Evolutionary conservation across 1,140 invertebrate genomes (phyloP), one percentile per base, ranked within the genome.

Genomic region (Semibalanus balanoides): DNA sequence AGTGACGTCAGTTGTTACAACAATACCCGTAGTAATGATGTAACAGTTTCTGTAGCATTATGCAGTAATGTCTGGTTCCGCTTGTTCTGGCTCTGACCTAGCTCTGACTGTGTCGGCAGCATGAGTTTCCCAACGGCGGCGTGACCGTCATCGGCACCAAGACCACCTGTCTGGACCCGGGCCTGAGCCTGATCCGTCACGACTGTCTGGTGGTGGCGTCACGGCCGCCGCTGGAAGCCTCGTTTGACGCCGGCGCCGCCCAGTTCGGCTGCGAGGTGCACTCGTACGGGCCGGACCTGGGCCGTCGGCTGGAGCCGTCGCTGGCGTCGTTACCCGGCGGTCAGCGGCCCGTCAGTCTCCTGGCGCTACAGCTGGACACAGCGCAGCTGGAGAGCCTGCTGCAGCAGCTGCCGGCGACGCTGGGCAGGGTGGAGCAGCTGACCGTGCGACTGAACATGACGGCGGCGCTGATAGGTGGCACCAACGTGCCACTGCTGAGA

Each of bases 91-190:
- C n/a, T n/a, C n/a, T n/a, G n/a, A n/a, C n/a, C n/a, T n/a, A n/a
- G n/a, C n/a, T n/a, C n/a, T n/a, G n/a, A n/a, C n/a, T n/a, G n/a
- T n/a, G n/a, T 40, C 35, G 5, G 5, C 35, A 40, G 35, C 92
- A 94, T 92, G 93, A 93, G 85, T 94, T 92, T 31, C 94, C 93
- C 83, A 95, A 95, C 84, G 92, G 90, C 80, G 94, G 92, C 79
- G 90, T 89, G 75, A 90, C 87, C 85, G 92, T 92, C 79, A 90
- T 91, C 85, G 51, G 51, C 51, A 1, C 1, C 51, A 64, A 64
- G 22, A 14, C 7, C 14, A 19, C 22, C 51, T 64, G 51, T 25
- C 51, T 64, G 22, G 51, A 64, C 51, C 51, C 51, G 14, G 51
- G 51, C 11, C 22, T 64, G 11, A 64, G 51, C 51, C 51, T 64